Evolutionary conservation across 2,888 invertebrate species (phyloP), one percentile per base, ranked within the genome.

Genomic region (Xestia rhomboidea): DNA sequence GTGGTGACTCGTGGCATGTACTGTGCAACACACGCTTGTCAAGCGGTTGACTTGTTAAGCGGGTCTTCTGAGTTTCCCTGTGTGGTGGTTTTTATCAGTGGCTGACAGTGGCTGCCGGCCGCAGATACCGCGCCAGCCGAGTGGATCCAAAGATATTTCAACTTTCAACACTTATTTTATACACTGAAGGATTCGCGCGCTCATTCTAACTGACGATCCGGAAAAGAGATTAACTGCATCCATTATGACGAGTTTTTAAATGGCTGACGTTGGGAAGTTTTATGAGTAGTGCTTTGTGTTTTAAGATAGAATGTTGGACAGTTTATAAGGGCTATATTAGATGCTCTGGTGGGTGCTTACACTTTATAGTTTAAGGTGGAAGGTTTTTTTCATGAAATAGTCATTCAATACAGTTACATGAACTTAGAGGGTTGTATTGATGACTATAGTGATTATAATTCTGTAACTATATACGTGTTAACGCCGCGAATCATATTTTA

Each of bases 101-200:
- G 88, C 89, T 91, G 91, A 91, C 87, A 87, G 91, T 86, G 89
- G 89, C 89, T 89, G 91, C 87, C 77, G 87, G 84, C 89, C 84
- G 81, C 88, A 88, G 93, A 92, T 93, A 93, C 83, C 79, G 84
- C 84, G 87, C 86, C 68, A 83, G 82, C 83, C 83, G 85, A 85
- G 83, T 77, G 90, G 87, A 88, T 88, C 88, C 85, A 84, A 86
- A 90, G 89, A 91, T 92, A 90, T 91, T 93, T 91, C 87, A 93
- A 93, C 93, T 93, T 89, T 91, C 86, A 90, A 89, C 89, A 89
- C 89, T 91, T 89, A 89, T 90, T 91, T 90, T 89, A 90, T 88
- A 86, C 85, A 87, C 83, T 84, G 83, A 86, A 88, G 87, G 85
- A 89, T 89, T 89, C 82, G 63, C 84, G 68, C 77, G 73, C 70